These are phyloP conservation scores for Diadumene lineata DNA, from an alignment of 92 coral and sea anemone species.

Conservation along the genomic window DNA sequence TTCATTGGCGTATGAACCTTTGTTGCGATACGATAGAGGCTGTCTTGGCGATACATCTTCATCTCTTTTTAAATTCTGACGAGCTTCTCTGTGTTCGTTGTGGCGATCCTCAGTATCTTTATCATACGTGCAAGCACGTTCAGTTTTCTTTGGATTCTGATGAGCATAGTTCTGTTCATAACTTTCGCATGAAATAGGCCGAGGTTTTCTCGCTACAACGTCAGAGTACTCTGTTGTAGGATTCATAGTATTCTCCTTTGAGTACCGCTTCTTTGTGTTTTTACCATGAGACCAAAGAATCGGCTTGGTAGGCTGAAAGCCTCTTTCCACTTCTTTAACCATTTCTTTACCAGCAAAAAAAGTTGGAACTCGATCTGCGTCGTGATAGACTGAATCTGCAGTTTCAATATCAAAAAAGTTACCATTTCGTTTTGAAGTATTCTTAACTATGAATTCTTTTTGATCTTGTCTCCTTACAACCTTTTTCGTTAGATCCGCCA, in stretches of 20 bases:
- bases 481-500: not conserved
- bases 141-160: not conserved
- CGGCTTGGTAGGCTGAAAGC: slow-evolving; percentile 13
- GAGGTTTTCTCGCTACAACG: slow-evolving; percentile 10
- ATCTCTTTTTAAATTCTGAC: not conserved
- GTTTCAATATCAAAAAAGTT: not conserved
- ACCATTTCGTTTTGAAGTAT: not conserved
- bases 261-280: not conserved
- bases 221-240: slow-evolving; percentile 8
- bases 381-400: not conserved
- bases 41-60: not conserved
- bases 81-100: not conserved
- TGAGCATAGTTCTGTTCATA: not conserved
- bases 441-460: not conserved
- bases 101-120: not conserved
- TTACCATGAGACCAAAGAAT: slow-evolving; percentile 1
- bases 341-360: not conserved
- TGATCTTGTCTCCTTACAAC: not conserved
- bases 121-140: not conserved
- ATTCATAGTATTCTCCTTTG: not conserved
- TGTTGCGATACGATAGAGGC: not conserved
- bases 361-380: slow-evolving; percentile 6
- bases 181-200: not conserved
- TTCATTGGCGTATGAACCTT: not conserved
- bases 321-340: not conserved